A percentile compares a stretch with the other conserved stretches of the same genome.
phyloP scores from a whole-genome alignment of 2,113 vertebrate genomes.

The Cranoglanis bouderius region DNA sequence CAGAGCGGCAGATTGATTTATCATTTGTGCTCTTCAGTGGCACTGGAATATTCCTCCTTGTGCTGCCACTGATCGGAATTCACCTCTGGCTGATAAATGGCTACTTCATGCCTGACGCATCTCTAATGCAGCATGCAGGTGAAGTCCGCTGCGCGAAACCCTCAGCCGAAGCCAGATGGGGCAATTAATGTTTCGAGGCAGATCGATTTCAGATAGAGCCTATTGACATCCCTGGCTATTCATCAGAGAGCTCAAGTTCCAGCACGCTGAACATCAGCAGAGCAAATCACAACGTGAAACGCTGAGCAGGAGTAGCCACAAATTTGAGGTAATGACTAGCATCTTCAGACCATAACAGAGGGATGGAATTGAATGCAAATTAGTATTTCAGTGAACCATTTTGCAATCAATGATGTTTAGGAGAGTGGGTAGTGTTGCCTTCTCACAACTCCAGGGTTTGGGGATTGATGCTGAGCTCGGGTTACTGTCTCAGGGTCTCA shows the following conservation, averaged over 20 bases:
- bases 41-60: slow-evolving; percentile 43
- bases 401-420: background rate
- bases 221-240: slow-evolving; percentile 46
- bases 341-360: background rate
- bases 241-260: slow-evolving; percentile 30
- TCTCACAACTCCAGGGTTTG: background rate
- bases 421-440: background rate
- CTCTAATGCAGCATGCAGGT: slow-evolving; percentile 48
- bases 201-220: slow-evolving; percentile 53
- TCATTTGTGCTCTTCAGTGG: slow-evolving; percentile 41
- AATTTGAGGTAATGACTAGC: slow-evolving; percentile 25
- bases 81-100: slow-evolving; percentile 58
- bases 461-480: background rate
- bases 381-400: slow-evolving; percentile 6
- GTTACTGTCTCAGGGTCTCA: background rate
- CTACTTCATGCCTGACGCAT: slow-evolving; percentile 49
- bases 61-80: slow-evolving; percentile 51
- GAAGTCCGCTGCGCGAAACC: slow-evolving; percentile 29
- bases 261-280: slow-evolving; percentile 11
- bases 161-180: slow-evolving; percentile 15
- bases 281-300: slow-evolving; percentile 28
- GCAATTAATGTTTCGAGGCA: slow-evolving; percentile 49
- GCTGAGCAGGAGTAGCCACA: slow-evolving; percentile 25
- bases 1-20: slow-evolving; percentile 50
- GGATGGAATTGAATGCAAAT: background rate